Evolutionary conservation across 2,888 invertebrate genomes (phyloP).

Genomic region (Leptogaster cylindrica): DNA sequence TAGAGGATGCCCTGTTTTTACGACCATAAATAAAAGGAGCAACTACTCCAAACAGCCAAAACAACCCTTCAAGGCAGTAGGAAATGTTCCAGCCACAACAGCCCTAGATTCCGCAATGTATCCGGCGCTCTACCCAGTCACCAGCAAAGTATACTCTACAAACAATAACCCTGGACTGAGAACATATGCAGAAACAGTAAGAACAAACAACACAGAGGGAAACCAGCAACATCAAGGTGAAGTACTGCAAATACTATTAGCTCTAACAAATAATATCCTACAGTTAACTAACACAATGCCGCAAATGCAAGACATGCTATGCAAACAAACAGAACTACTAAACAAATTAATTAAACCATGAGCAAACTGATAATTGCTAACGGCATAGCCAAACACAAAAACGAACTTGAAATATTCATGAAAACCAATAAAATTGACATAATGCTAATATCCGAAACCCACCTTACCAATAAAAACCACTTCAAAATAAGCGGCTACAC

Average conservation of each 20-base stretch:
- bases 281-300: slow-evolving; percentile 2
- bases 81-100: background rate
- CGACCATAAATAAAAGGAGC: background rate
- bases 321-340: slow-evolving; percentile 5
- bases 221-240: background rate
- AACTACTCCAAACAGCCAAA: background rate
- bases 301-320: background rate
- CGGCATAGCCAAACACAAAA: background rate
- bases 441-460: slow-evolving; percentile 1
- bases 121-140: background rate
- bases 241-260: slow-evolving; percentile 2
- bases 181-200: background rate
- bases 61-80: background rate
- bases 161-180: background rate
- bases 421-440: slow-evolving; percentile 5
- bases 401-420: background rate
- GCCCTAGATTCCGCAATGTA: background rate
- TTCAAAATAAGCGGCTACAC: slow-evolving; percentile 1
- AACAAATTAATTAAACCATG: slow-evolving; percentile 4
- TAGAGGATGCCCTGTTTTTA: slow-evolving; percentile 7
- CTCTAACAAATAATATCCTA: background rate
- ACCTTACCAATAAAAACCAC: background rate
- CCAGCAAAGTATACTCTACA: background rate
- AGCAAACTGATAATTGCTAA: background rate
- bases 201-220: background rate